Percentiles rank a stretch among this genome's conserved stretches.
phyloP scores from a whole-genome alignment of 2,888 invertebrate species.

The Neoitamus cyanurus region DNA sequence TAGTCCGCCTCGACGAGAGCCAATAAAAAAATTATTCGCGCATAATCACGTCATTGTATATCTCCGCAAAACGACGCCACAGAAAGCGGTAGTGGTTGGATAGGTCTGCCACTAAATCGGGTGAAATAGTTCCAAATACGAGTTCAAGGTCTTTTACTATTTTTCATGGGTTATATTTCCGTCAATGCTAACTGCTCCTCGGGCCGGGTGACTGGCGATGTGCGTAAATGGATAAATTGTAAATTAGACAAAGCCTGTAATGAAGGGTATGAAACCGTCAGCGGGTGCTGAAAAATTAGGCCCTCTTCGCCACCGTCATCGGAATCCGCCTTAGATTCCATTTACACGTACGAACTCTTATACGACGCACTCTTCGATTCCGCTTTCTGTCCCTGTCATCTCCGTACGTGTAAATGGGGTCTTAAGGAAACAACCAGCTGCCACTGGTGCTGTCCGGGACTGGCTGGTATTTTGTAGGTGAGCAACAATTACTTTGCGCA shows the following conservation, averaged over 20 bases:
- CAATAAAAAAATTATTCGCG: background rate
- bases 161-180: background rate
- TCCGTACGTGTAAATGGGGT: too few relatives aligned
- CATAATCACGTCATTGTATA: background rate
- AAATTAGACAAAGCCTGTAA: too few relatives aligned
- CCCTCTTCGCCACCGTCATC: background rate
- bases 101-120: background rate
- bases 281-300: background rate
- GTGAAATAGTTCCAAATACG: background rate
- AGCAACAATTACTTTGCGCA: conserved; percentile 15
- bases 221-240: background rate
- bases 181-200: background rate
- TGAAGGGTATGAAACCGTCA: background rate
- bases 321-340: too few relatives aligned
- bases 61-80: background rate
- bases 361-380: too few relatives aligned
- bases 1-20: background rate
- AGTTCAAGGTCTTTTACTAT: background rate
- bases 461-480: conserved; percentile 14
- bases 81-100: background rate
- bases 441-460: background rate
- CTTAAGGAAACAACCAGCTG: background rate
- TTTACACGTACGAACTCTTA: too few relatives aligned
- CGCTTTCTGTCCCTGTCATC: too few relatives aligned
- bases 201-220: background rate